phyloP scores from a whole-genome alignment of 1,140 invertebrate species.

The Episyrphus balteatus region DNA sequence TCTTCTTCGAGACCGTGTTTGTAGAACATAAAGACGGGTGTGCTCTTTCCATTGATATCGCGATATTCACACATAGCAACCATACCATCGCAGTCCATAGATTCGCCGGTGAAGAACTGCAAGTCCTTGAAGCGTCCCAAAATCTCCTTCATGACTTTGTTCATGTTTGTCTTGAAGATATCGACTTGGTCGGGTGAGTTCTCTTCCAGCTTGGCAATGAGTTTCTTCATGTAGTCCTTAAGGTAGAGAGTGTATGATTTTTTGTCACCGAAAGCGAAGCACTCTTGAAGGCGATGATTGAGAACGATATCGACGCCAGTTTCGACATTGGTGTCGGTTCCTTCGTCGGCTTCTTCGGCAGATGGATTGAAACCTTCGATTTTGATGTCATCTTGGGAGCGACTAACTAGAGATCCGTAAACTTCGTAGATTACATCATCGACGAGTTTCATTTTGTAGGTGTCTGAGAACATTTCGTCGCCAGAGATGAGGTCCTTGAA shows the following conservation, averaged over 20 bases:
- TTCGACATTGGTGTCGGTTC: conserved; percentile 59
- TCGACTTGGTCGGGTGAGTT: conserved; percentile 71
- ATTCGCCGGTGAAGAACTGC: conserved; percentile 91
- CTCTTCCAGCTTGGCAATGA: conserved; percentile 72
- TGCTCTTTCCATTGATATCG: conserved; percentile 68
- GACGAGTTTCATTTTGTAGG: conserved; percentile 87
- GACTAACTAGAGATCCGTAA: conserved; percentile 70
- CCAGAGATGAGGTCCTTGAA: conserved; percentile 90
- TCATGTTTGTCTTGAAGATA: conserved; percentile 83
- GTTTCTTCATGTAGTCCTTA: conserved; percentile 96
- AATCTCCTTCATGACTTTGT: conserved; percentile 92
- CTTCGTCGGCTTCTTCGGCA: conserved; percentile 81
- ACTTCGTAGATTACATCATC: conserved; percentile 94
- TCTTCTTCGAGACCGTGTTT: conserved; percentile 92
- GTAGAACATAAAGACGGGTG: conserved; percentile 87
- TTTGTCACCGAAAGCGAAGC: conserved; percentile 74
- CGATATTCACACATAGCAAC: conserved; percentile 89
- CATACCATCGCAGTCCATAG: conserved; percentile 88
- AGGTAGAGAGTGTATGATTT: conserved; percentile 86
- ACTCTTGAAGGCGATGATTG: conserved; percentile 82
- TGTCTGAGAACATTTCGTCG: conserved; percentile 97
- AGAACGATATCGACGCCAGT: conserved; percentile 86
- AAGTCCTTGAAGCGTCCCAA: conserved; percentile 83
- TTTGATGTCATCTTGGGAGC: conserved; percentile 66
- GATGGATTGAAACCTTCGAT: conserved; percentile 87